Percentiles rank a stretch among this genome's conserved stretches.
phyloP scores from a whole-genome alignment of 2,113 vertebrate species.

The Donacobius atricapilla region DNA sequence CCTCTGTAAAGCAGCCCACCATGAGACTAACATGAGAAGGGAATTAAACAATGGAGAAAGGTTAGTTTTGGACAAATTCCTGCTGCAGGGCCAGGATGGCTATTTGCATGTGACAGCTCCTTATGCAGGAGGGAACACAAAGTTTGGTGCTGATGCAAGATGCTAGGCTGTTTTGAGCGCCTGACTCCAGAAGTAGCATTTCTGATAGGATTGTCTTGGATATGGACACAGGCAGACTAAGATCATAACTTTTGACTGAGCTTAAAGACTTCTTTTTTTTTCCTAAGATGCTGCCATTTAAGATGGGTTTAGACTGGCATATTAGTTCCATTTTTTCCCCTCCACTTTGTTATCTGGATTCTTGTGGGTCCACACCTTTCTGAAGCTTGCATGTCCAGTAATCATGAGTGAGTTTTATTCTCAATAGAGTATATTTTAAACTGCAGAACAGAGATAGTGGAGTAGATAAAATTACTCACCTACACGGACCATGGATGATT shows the following conservation, averaged over 20 bases:
- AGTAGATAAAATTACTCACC: not conserved
- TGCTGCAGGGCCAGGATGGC: not conserved
- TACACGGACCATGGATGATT: not conserved
- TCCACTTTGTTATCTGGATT: not conserved
- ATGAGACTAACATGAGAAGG: not conserved
- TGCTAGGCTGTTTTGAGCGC: not conserved
- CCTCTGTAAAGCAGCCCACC: not conserved
- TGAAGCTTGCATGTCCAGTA: not conserved
- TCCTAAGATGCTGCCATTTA: not conserved
- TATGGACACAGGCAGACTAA: not conserved
- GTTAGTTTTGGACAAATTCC: constrained; percentile 15
- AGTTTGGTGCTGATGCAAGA: not conserved
- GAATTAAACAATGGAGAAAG: constrained; percentile 7
- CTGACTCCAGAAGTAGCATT: not conserved
- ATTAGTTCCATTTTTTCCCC: not conserved
- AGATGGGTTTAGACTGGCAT: not conserved
- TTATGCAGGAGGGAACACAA: not conserved
- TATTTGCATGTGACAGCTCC: not conserved
- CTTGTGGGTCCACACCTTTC: not conserved
- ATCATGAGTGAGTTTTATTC: not conserved
- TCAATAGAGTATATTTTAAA: not conserved
- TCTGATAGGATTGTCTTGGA: not conserved
- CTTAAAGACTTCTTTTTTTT: not conserved
- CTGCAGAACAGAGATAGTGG: not conserved
- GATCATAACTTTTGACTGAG: not conserved